Evolutionary conservation across 2,797 vertebrate genomes (phyloP).

Genomic region (Acanthurus lineatus): DNA sequence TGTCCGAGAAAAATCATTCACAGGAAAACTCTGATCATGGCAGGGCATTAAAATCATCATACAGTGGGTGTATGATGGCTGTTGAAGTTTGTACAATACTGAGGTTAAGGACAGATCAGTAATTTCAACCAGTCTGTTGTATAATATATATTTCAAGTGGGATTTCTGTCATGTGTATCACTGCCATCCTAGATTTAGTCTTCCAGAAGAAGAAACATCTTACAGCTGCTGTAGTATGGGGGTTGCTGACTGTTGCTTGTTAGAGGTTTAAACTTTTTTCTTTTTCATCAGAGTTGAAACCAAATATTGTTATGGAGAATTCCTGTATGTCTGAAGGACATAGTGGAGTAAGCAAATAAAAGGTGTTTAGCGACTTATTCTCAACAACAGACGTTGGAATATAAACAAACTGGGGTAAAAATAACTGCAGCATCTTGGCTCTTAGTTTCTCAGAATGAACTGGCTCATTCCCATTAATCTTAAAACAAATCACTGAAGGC

Average conservation of each 20-base stretch:
- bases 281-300: not conserved
- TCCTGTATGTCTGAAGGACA: not conserved
- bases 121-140: not conserved
- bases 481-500: not conserved
- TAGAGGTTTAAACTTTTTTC: not conserved
- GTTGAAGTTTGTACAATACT: not conserved
- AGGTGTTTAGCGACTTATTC: not conserved
- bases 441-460: not conserved
- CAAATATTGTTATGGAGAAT: not conserved
- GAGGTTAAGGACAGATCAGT: conserved; percentile 12
- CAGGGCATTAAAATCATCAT: conserved; percentile 30
- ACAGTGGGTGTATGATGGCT: conserved; percentile 7
- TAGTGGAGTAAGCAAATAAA: not conserved
- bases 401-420: not conserved
- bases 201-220: not conserved
- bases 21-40: conserved; percentile 38
- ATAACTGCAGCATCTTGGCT: not conserved
- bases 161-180: not conserved
- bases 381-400: not conserved
- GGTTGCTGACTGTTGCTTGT: not conserved
- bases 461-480: not conserved
- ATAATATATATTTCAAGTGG: not conserved
- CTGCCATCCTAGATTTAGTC: not conserved
- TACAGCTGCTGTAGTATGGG: not conserved
- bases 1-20: conserved; percentile 58